phyloP scores from a whole-genome alignment of 2,797 vertebrate species.

The Esox lucius region DNA sequence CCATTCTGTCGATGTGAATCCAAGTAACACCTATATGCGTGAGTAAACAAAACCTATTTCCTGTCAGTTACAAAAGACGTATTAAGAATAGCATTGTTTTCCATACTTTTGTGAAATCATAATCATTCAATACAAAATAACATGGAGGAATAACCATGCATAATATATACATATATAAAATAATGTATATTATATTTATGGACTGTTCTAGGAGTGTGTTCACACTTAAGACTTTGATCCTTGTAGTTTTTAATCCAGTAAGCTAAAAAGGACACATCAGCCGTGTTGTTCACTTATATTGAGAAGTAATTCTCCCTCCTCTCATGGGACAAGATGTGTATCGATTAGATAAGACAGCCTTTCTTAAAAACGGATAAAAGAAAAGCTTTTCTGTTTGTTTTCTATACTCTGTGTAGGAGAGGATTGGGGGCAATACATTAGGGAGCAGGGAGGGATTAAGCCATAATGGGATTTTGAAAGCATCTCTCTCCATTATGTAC shows the following conservation, averaged over 20 bases:
- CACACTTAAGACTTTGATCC: slow-evolving; percentile 46
- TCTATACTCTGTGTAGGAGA: slow-evolving; percentile 57
- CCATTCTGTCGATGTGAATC: slow-evolving; percentile 52
- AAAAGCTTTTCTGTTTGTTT: slow-evolving; percentile 82
- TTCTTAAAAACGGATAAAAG: slow-evolving; percentile 77
- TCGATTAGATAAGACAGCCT: slow-evolving; percentile 71
- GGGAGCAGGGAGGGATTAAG: slow-evolving; percentile 79
- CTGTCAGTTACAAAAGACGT: not conserved
- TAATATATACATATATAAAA: too few relatives aligned
- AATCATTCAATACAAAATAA: not conserved
- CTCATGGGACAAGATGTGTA: slow-evolving; percentile 68
- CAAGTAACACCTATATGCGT: slow-evolving; percentile 68
- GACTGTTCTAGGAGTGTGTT: slow-evolving; percentile 3
- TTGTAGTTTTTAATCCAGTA: slow-evolving; percentile 58
- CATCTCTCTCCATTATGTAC: slow-evolving; percentile 78
- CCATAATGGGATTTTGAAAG: slow-evolving; percentile 85
- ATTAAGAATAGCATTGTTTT: not conserved
- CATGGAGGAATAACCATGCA: too few relatives aligned
- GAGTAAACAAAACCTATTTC: slow-evolving; percentile 42
- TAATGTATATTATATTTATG: slow-evolving; percentile 13
- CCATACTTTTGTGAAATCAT: not conserved
- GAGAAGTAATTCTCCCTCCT: slow-evolving; percentile 54
- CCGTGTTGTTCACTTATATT: slow-evolving; percentile 49
- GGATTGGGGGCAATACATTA: slow-evolving; percentile 82
- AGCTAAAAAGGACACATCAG: slow-evolving; percentile 54